Base-by-base conservation (phyloP, 1,140 invertebrate genomes). In the Branchinecta lindahli region DNA sequence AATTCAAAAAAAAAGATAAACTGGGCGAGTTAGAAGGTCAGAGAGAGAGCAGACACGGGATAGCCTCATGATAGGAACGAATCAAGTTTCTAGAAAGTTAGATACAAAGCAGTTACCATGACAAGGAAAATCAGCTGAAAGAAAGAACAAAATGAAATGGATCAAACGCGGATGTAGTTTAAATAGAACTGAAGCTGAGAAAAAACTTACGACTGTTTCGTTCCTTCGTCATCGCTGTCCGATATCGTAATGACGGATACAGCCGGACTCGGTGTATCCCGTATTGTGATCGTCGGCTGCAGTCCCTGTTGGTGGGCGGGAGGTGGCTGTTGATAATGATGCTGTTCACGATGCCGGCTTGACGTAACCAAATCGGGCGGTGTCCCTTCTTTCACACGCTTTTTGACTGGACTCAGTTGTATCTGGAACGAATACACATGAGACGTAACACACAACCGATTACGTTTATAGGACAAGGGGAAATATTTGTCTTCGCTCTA, bases 161-260 rank as follows among this genome's bases (percentile, higher is more conserved):
- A 33, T 33, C 33, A 33, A 33, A 1, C 33, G 33, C 33, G 5
- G 33, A 33, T 33, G 33, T 5, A 33, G 33, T 33, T 33, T 33
- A 33, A 1, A 61, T 20, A 61, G 2, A 61, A 66, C 67, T 72
- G 18, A 65, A 69, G 68, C 18, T 71, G 67, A 68, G 71, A 68
- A 71, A 70, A 69, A 45, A 68, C 44, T 12, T 44, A 71, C 10
- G 61, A 68, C 44, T 71, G 73, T 71, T 73, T 73, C 33, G 84
- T 80, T 18, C 82, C 80, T 78, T 96, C 93, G 78, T 96, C 93
- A 76, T 96, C 94, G 75, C 92, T 94, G 77, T 96, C 94, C 46
- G 92, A 96, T 75, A 97, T 96, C 20, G 93, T 96, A 74, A 96
- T 96, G 71, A 96, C 92, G 67, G 92, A 95, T n/a, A 92, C 89